A percentile compares a stretch with the other conserved stretches of the same genome.
phyloP scores from a whole-genome alignment of 92 coral and sea anemone genomes.

The Meandrina meandrites region DNA sequence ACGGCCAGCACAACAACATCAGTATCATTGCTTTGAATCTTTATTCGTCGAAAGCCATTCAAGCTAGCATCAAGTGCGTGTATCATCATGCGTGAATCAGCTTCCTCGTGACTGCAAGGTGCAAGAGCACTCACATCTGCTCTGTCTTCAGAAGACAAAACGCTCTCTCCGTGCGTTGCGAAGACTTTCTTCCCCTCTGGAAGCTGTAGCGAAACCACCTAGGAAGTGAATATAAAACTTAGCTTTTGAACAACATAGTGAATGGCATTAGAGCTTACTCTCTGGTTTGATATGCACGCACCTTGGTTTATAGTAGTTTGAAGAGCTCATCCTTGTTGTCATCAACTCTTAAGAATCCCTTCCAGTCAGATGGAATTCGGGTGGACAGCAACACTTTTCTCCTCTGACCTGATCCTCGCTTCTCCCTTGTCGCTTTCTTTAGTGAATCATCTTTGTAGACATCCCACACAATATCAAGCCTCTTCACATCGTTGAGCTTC shows the following conservation, averaged over 20 bases:
- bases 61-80: slow-evolving; percentile 50
- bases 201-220: slow-evolving; percentile 41
- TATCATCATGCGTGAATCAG: slow-evolving; percentile 53
- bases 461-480: slow-evolving; percentile 68
- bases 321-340: slow-evolving; percentile 71
- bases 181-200: slow-evolving; percentile 59
- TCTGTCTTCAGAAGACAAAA: slow-evolving; percentile 29
- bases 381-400: slow-evolving; percentile 52
- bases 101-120: slow-evolving; percentile 62
- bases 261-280: slow-evolving; percentile 11
- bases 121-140: slow-evolving; percentile 20
- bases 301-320: slow-evolving; percentile 41
- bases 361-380: slow-evolving; percentile 69
- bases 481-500: slow-evolving; percentile 50
- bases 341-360: slow-evolving; percentile 58
- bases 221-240: slow-evolving; percentile 5
- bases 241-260: background rate
- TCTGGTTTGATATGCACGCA: slow-evolving; percentile 2
- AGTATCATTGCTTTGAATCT: slow-evolving; percentile 53
- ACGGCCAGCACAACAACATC: slow-evolving; percentile 62
- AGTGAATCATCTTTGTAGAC: slow-evolving; percentile 58
- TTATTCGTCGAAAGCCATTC: slow-evolving; percentile 35
- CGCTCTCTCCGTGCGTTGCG: slow-evolving; percentile 41
- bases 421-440: slow-evolving; percentile 57
- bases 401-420: slow-evolving; percentile 70